These are phyloP conservation scores for Actinostola sp. DNA, from an alignment of 92 coral and sea anemone genomes.

Conservation along the genomic window DNA sequence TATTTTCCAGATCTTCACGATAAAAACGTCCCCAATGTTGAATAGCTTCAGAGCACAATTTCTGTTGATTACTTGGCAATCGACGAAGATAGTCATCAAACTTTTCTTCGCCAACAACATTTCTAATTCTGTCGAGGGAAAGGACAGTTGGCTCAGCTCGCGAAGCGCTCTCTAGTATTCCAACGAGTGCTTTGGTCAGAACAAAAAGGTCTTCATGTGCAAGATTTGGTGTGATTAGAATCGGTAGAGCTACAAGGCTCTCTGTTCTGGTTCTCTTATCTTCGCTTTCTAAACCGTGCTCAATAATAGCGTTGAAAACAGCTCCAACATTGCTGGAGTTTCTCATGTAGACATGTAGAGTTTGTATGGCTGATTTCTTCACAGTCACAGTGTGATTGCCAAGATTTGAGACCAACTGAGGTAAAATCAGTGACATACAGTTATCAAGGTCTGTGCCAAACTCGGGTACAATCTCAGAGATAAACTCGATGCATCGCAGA, in stretches of 20 bases:
- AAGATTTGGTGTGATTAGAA: conserved; percentile 91
- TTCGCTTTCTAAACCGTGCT: conserved; percentile 93
- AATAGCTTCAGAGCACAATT: conserved; percentile 68
- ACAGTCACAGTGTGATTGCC: conserved; percentile 92
- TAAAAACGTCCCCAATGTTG: conserved; percentile 67
- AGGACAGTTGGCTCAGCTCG: conserved; percentile 86
- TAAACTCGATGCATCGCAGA: conserved; percentile 86
- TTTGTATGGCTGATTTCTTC: conserved; percentile 96
- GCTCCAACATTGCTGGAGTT: conserved; percentile 83
- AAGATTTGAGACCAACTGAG: conserved; percentile 90
- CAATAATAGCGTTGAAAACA: conserved; percentile 91
- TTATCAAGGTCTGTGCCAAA: conserved; percentile 91
- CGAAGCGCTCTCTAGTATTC: conserved; percentile 83
- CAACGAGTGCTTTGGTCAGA: conserved; percentile 89
- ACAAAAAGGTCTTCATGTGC: conserved; percentile 97
- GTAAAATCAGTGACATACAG: conserved; percentile 91
- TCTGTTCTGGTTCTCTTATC: conserved; percentile 90
- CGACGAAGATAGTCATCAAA: conserved; percentile 85
- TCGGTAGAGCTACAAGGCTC: conserved; percentile 92
- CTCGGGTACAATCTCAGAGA: conserved; percentile 92
- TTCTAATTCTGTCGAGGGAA: conserved; percentile 90
- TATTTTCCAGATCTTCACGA: conserved; percentile 58
- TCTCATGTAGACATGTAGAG: conserved; percentile 97
- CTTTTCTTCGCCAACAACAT: conserved; percentile 82
- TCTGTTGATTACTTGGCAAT: conserved; percentile 74